Evolutionary conservation across 2,888 invertebrate genomes (phyloP), one percentile per base, ranked within the genome.

Genomic region (Aethes cnicana): DNA sequence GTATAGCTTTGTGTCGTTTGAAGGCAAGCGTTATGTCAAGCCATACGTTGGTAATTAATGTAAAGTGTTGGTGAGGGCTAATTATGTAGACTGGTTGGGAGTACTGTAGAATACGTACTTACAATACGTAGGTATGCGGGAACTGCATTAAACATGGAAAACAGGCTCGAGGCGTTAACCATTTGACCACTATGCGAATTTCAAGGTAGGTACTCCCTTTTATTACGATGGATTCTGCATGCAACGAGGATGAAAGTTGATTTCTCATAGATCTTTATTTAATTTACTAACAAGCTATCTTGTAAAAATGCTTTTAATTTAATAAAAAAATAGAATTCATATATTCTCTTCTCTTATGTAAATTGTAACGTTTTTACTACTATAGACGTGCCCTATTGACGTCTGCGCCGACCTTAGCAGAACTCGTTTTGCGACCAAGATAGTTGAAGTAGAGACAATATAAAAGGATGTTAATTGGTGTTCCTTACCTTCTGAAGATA

Each of bases 381-480:
- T 20, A 37, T 0, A 37, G 30, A 23, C 28, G 23, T 9, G 2
- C 16, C 6, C 12, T 12, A 5, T 12, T n/a, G n/a, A n/a, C 18
- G 26, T 52, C 44, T 33, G 52, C 16, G 11, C 44, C 4, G 6
- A n/a, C 2, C 52, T 33, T 52, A 32, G 28, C 17, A 33, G 44
- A 53, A 58, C 60, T 53, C 37, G 58, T 60, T 60, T 44, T 54
- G 32, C 44, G 28, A 32, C 54, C 21, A 44, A 21, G 35, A 57
- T 39, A 25, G 41, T 28, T 62, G 63, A 64, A 68, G 68, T 60
- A 72, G 62, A 60, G 73, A 77, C 76, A 71, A 71, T 66, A 75
- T 74, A 77, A 77, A 80, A 74, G 72, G 72, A 74, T 81, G 77
- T 82, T 84, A 84, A 83, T 84, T 83, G 81, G 78, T 78, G 74